Conservation (phyloP, 1,140 invertebrate genomes). For the Drosophila azteca region DNA sequence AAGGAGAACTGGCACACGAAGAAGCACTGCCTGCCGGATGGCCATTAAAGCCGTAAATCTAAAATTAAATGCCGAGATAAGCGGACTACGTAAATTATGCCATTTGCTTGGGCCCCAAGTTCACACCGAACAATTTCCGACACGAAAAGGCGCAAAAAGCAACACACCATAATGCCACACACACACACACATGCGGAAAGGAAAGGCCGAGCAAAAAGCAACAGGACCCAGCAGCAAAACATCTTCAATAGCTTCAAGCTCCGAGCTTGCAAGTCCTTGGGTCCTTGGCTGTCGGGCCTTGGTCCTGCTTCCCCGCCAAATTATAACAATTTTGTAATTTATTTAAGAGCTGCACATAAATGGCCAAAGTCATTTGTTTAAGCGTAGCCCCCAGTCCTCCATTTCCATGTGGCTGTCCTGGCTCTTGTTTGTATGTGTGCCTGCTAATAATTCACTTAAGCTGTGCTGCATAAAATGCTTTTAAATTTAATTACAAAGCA, state of each 20-base stretch:
- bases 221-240: slow-evolving; percentile 49
- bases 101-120: slow-evolving; percentile 51
- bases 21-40: slow-evolving; percentile 8
- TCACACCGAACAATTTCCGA: slow-evolving; percentile 61
- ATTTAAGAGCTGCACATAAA: slow-evolving; percentile 75
- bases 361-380: slow-evolving; percentile 63
- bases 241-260: slow-evolving; percentile 28
- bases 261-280: slow-evolving; percentile 5
- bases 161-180: slow-evolving; percentile 26
- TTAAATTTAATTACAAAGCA: slow-evolving; percentile 69
- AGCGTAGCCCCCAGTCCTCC: neutral
- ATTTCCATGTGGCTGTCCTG: slow-evolving; percentile 27
- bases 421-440: slow-evolving; percentile 46
- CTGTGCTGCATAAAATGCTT: slow-evolving; percentile 54
- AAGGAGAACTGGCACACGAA: slow-evolving; percentile 10
- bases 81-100: slow-evolving; percentile 60
- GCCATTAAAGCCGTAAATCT: slow-evolving; percentile 57
- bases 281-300: slow-evolving; percentile 15
- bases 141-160: slow-evolving; percentile 50
- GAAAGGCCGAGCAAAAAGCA: slow-evolving; percentile 38
- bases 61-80: slow-evolving; percentile 70
- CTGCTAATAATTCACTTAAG: slow-evolving; percentile 64
- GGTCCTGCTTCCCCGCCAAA: slow-evolving; percentile 50
- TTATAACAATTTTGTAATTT: slow-evolving; percentile 80
- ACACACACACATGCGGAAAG: slow-evolving; percentile 3